Conservation (phyloP, 2,113 vertebrate species). For the Azemiops feae region DNA sequence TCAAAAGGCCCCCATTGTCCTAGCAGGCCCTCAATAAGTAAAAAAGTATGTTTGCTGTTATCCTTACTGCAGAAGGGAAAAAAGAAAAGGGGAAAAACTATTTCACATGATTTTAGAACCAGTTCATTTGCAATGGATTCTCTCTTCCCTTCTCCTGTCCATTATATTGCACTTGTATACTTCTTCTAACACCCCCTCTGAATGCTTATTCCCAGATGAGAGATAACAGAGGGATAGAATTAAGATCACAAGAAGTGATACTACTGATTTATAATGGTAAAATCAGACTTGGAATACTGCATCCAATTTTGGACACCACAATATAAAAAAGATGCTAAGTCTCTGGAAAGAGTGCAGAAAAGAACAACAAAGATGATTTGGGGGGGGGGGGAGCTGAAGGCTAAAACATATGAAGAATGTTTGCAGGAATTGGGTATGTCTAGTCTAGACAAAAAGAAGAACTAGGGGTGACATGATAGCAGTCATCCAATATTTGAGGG, state of each 20-base stretch:
- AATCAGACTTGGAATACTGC: background rate
- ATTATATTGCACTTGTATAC: no score
- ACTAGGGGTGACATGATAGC: background rate
- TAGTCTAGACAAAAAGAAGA: no score
- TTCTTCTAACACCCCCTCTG: background rate
- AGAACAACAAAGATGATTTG: background rate
- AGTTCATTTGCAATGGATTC: background rate
- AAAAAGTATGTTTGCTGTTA: background rate
- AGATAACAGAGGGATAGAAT: background rate
- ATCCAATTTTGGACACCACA: no score
- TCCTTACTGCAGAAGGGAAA: background rate
- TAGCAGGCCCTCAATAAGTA: background rate
- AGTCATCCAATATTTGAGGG: background rate
- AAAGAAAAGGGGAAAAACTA: background rate
- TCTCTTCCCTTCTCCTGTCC: background rate
- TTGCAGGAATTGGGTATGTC: background rate
- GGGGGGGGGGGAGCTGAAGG: background rate
- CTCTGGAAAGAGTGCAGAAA: background rate
- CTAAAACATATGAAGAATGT: background rate
- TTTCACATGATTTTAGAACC: background rate
- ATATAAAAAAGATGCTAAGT: no score
- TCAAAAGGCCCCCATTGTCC: background rate
- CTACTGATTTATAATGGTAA: background rate
- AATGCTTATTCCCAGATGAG: background rate
- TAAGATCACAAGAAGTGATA: background rate